Conservation (phyloP, 2,113 vertebrate species). For the Ifrita kowaldi region DNA sequence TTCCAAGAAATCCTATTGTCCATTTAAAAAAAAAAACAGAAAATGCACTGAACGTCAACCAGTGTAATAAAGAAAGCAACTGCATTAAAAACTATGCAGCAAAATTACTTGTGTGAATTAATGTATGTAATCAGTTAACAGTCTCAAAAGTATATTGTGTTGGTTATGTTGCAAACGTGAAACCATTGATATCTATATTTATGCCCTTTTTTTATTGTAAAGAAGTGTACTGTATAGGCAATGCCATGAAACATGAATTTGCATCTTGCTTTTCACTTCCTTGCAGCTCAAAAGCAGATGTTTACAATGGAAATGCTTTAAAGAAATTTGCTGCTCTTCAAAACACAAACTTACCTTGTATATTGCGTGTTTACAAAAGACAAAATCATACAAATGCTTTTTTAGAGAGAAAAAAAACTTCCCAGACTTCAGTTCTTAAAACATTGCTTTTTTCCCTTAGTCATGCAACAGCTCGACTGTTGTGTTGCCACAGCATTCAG, state of each 20-base stretch:
- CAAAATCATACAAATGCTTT: not conserved
- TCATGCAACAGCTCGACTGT: not conserved
- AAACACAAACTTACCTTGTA: not conserved
- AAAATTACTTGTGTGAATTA: constrained; percentile 7
- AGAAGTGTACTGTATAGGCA: not conserved
- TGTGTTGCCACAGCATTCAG: not conserved
- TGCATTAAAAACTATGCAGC: not conserved
- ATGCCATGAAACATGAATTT: not conserved
- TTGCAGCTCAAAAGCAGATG: not conserved
- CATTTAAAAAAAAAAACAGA: not conserved
- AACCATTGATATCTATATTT: constrained; percentile 7
- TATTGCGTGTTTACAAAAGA: not conserved
- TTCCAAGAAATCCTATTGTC: not conserved
- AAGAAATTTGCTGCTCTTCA: not conserved
- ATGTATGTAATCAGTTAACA: not conserved
- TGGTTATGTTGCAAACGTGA: not conserved
- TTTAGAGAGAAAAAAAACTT: not conserved
- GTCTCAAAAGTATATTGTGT: not conserved
- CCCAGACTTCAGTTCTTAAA: not conserved
- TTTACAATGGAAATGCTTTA: not conserved
- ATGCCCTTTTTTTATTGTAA: not conserved
- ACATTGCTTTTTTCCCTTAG: not conserved
- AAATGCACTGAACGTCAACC: not conserved
- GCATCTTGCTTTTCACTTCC: constrained; percentile 7
- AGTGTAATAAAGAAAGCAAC: not conserved